Percentiles rank a stretch among this genome's conserved stretches.
Evolutionary conservation across 2,888 invertebrate species (phyloP).

Genomic region (Agriopis leucophaearia): DNA sequence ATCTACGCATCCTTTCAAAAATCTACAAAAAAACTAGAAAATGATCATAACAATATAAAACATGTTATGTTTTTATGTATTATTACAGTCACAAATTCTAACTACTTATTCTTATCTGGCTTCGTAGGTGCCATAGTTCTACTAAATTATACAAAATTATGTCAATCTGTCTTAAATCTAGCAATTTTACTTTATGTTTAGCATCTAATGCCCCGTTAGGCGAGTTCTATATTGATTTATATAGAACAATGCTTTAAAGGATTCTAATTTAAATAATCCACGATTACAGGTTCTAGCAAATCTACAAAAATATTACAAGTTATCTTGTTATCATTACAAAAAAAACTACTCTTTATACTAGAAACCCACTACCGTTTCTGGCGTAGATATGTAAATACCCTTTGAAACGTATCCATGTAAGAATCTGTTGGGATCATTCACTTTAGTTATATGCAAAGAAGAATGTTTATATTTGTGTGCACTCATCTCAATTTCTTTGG

Average conservation of each 20-base stretch:
- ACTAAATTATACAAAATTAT: constrained; percentile 68
- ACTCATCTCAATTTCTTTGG: constrained; percentile 31
- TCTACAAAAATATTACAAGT: constrained; percentile 77
- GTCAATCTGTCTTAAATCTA: constrained; percentile 67
- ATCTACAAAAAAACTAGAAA: constrained; percentile 66
- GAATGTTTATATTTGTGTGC: constrained; percentile 22
- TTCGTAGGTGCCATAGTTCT: constrained; percentile 69
- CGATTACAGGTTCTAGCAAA: constrained; percentile 82
- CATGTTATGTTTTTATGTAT: constrained; percentile 62
- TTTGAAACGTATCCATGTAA: constrained; percentile 75
- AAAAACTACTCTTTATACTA: constrained; percentile 75
- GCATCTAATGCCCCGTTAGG: constrained; percentile 86
- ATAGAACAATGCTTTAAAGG: constrained; percentile 76
- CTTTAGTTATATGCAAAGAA: constrained; percentile 48
- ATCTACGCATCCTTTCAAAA: constrained; percentile 64
- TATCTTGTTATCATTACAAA: constrained; percentile 70
- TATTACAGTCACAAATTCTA: constrained; percentile 70
- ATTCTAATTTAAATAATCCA: constrained; percentile 74
- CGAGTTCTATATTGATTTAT: constrained; percentile 73
- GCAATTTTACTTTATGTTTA: constrained; percentile 76
- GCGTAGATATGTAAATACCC: constrained; percentile 75
- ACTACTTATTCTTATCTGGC: constrained; percentile 70
- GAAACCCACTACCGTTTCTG: constrained; percentile 78
- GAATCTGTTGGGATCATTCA: constrained; percentile 78
- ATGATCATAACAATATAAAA: constrained; percentile 66